A percentile compares a stretch with the other conserved stretches of the same genome.
phyloP scores from a whole-genome alignment of 2,888 invertebrate species.

The Drosophila borborema region DNA sequence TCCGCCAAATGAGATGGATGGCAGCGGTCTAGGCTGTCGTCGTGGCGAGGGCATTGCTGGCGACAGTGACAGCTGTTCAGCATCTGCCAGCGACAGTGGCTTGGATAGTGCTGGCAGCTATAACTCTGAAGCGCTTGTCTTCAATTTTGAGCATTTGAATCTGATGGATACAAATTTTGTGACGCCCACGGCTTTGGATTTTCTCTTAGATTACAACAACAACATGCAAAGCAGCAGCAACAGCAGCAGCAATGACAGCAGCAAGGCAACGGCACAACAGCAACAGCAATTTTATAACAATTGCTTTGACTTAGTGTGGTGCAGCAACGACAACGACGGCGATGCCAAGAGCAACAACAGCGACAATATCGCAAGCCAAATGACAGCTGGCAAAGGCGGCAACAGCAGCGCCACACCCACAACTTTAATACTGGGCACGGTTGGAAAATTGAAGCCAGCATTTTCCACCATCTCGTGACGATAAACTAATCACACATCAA shows the following conservation, averaged over 20 bases:
- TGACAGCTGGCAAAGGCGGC: conserved; percentile 61
- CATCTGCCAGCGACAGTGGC: conserved; percentile 77
- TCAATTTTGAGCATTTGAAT: conserved; percentile 84
- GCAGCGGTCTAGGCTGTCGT: conserved; percentile 7
- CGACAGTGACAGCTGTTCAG: conserved; percentile 54
- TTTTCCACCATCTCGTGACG: conserved; percentile 82
- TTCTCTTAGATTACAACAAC: conserved; percentile 77
- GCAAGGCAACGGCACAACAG: conserved; percentile 57
- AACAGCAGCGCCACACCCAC: conserved; percentile 64
- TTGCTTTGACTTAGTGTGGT: conserved; percentile 86
- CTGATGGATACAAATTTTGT: conserved; percentile 67
- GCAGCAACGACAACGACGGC: conserved; percentile 36
- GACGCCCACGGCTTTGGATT: conserved; percentile 76
- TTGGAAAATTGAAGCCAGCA: conserved; percentile 79
- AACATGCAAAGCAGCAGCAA: conserved; percentile 39
- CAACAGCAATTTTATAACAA: conserved; percentile 83
- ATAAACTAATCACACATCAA: conserved; percentile 36
- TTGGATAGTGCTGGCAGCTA: conserved; percentile 81
- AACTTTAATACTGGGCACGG: conserved; percentile 72
- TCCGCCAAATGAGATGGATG: conserved; percentile 20
- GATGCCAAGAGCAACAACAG: conserved; percentile 30
- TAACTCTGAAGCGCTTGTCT: conserved; percentile 82
- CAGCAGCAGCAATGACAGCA: conserved; percentile 41
- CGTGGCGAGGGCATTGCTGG: conserved; percentile 9
- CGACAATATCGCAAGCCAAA: conserved; percentile 29